These are phyloP conservation scores for Drosophila acutilabella DNA, from an alignment of 2,888 invertebrate genomes.

Conservation along the genomic window DNA sequence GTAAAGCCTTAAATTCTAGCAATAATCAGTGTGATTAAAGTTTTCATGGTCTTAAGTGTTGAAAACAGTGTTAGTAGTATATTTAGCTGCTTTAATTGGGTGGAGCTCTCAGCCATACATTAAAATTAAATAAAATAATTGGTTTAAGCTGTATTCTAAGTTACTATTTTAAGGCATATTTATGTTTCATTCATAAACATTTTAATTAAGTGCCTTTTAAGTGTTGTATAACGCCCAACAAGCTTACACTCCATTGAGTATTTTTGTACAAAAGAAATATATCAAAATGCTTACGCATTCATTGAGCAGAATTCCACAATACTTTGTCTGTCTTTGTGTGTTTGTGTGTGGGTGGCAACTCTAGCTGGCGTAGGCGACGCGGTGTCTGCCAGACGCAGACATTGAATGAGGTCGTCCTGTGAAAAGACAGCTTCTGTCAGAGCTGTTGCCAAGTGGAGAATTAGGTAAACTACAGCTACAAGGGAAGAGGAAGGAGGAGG, in stretches of 20 bases:
- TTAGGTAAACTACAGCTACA: conserved; percentile 20
- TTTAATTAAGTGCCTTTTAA: background rate
- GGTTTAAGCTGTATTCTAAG: too few relatives aligned
- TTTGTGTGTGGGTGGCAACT: conserved; percentile 11
- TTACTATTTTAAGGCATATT: too few relatives aligned
- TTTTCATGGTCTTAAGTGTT: too few relatives aligned
- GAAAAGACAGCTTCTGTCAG: conserved; percentile 10
- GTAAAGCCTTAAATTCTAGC: too few relatives aligned
- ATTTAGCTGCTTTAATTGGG: too few relatives aligned
- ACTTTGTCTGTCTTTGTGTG: conserved; percentile 16
- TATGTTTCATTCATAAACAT: too few relatives aligned
- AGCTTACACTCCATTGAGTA: background rate
- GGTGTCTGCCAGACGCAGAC: conserved; percentile 63
- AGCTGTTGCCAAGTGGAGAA: conserved; percentile 19
- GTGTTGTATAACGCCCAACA: background rate
- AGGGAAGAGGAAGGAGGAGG: background rate
- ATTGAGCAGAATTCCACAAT: conserved; percentile 46
- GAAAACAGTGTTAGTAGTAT: too few relatives aligned
- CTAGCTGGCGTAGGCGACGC: conserved; percentile 58
- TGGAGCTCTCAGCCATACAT: too few relatives aligned
- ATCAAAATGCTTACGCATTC: conserved; percentile 53
- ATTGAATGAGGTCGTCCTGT: conserved; percentile 62
- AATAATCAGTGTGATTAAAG: too few relatives aligned
- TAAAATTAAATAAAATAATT: too few relatives aligned
- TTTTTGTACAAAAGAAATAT: conserved; percentile 2